Evolutionary conservation across 2,888 invertebrate genomes (phyloP).

Genomic region (Ichneumoninae sp.): DNA sequence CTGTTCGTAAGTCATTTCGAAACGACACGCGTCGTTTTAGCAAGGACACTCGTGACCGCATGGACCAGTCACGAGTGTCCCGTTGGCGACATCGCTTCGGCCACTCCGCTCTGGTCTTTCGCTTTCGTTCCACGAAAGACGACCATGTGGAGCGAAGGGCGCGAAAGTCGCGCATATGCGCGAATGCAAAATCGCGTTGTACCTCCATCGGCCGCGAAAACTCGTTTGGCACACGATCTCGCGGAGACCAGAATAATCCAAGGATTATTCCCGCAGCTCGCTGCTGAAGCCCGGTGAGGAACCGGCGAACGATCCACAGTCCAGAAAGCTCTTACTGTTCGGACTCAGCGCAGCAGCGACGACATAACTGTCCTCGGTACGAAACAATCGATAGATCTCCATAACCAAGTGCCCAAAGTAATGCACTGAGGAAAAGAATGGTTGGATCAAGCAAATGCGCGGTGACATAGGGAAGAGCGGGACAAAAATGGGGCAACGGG

Average conservation of each 20-base stretch:
- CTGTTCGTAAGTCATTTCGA: background rate
- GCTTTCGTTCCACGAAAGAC: slow-evolving; percentile 11
- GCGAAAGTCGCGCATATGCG: slow-evolving; percentile 26
- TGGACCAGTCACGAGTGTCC: slow-evolving; percentile 33
- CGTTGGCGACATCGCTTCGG: slow-evolving; percentile 13
- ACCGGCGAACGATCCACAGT: slow-evolving; percentile 56
- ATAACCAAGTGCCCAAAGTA: background rate
- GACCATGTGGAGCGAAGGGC: slow-evolving; percentile 9
- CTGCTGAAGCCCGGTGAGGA: slow-evolving; percentile 28
- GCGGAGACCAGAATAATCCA: slow-evolving; percentile 40
- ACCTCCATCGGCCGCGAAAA: slow-evolving; percentile 62
- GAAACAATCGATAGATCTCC: slow-evolving; percentile 9
- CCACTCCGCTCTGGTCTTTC: slow-evolving; percentile 36
- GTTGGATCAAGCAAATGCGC: too few relatives aligned
- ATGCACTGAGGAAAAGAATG: too few relatives aligned
- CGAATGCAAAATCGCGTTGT: slow-evolving; percentile 55
- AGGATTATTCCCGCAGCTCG: slow-evolving; percentile 43
- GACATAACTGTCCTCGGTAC: background rate
- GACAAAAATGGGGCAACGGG: too few relatives aligned
- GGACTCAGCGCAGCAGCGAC: slow-evolving; percentile 5
- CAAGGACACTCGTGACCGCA: background rate
- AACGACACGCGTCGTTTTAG: background rate
- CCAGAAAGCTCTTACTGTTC: slow-evolving; percentile 39
- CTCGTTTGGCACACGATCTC: slow-evolving; percentile 46
- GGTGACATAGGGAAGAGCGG: too few relatives aligned